Evolutionary conservation across 2,113 vertebrate species (phyloP), one percentile per base, ranked within the genome.

Genomic region (Pterocles gutturalis): DNA sequence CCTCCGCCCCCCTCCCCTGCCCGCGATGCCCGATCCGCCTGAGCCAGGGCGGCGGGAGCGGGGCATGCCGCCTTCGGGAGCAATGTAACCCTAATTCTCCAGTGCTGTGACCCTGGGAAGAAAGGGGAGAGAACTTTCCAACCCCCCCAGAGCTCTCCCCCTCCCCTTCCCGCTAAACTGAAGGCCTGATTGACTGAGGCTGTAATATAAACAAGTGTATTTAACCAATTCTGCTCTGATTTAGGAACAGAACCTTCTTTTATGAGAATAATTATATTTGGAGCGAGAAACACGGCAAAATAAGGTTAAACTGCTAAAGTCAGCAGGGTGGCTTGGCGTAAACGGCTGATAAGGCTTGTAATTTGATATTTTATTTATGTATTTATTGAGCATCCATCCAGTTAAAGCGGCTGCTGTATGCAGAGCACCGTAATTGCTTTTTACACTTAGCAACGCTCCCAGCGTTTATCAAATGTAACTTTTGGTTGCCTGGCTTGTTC

Each of bases 331-430:
- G 83, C 62, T 96, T 81, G 91, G 94, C 82, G 60, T 92, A 96
- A 92, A 97, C 94, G 87, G 83, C 86, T 92, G 92, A 96, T 95
- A 91, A 96, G 87, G 76, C 93, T 93, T 94, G 87, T 94, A 93
- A 95, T 96, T 95, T 95, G 94, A 97, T 97, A 94, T 95, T 96
- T 96, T 89, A 95, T 96, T 97, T 98, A 93, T 95, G 76, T 66
- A 58, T 96, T 94, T 91, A 92, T 90, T 95, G 86, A 38, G 69
- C 97, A 96, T 86, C 95, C 92, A 96, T 92, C 87, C 92, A 93
- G 94, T 89, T 97, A 69, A 70, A 54, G 61, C 17, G 80, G 90
- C 67, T 95, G 72, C 95, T 58, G 73, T 96, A 87, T 92, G 97
- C 93, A 95, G 93, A 89, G 73, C 54, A 49, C 70, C n/a, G 65